Evolutionary conservation across 2,113 vertebrate genomes (phyloP).

Genomic region (Isurus oxyrinchus): DNA sequence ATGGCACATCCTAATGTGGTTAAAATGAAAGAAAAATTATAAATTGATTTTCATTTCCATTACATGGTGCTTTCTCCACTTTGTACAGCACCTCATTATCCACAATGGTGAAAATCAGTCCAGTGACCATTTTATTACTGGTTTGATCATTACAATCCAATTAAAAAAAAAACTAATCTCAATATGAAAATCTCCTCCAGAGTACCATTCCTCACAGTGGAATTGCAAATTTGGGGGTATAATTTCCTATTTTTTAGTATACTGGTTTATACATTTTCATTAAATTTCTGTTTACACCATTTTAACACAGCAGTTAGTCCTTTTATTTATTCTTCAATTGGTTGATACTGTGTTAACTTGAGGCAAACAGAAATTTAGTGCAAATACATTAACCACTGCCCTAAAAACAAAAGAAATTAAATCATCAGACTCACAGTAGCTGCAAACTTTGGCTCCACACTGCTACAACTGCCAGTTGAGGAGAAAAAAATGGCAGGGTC

Average conservation of each 20-base stretch:
- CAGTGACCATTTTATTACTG: not conserved
- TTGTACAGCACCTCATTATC: not conserved
- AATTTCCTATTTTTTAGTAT: conserved; percentile 8
- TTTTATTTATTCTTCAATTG: conserved; percentile 14
- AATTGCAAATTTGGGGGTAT: not conserved
- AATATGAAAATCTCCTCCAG: not conserved
- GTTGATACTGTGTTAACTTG: not conserved
- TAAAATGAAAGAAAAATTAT: not conserved
- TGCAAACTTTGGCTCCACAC: not conserved
- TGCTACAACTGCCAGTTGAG: not conserved
- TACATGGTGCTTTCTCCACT: not conserved
- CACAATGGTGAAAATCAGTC: not conserved
- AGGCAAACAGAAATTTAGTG: not conserved
- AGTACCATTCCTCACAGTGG: not conserved
- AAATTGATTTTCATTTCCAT: not conserved
- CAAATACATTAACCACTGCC: not conserved
- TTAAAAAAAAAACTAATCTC: conserved; percentile 1
- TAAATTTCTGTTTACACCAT: not conserved
- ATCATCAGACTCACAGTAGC: not conserved
- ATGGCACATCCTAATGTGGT: not conserved
- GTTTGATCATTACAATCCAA: conserved; percentile 12
- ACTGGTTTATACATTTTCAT: conserved; percentile 7
- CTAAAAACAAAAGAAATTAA: not conserved
- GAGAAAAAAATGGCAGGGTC: not conserved
- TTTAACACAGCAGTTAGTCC: conserved; percentile 29